These are phyloP conservation scores for Phainopepla nitens DNA, from an alignment of 2,113 vertebrate species.

Conservation along the genomic window DNA sequence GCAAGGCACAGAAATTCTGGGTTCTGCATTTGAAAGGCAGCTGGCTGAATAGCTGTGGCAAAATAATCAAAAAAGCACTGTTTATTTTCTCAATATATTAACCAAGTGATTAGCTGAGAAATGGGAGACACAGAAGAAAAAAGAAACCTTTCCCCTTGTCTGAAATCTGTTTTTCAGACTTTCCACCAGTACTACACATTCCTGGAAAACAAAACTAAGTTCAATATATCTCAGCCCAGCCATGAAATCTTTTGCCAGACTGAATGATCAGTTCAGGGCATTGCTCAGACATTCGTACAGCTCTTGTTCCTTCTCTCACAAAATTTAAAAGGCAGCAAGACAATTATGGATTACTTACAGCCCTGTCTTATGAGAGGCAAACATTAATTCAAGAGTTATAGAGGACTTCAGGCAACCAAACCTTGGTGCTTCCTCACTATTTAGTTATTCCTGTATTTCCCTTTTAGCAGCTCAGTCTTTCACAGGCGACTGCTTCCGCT, in stretches of 20 bases:
- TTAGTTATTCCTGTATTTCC: not conserved
- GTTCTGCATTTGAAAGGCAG: slow-evolving; percentile 15
- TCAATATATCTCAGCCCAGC: not conserved
- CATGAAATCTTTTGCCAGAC: not conserved
- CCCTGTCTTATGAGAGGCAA: not conserved
- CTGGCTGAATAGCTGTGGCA: not conserved
- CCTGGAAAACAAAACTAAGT: not conserved
- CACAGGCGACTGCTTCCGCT: not conserved
- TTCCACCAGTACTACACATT: not conserved
- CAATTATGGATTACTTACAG: not conserved
- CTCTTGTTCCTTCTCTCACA: not conserved
- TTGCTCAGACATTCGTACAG: not conserved
- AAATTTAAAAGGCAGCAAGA: not conserved
- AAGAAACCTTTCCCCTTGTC: not conserved
- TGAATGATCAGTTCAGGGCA: not conserved
- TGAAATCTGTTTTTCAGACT: not conserved
- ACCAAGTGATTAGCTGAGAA: not conserved
- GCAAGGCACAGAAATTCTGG: slow-evolving; percentile 33
- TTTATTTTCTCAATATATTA: slow-evolving; percentile 37
- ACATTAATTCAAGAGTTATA: not conserved
- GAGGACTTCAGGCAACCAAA: not conserved
- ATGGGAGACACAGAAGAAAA: not conserved
- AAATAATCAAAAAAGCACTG: slow-evolving; percentile 13
- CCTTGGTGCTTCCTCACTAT: not conserved
- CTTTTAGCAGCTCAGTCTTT: not conserved